A percentile compares a stretch with the other conserved stretches of the same genome.
These are phyloP conservation scores for Lydus trimaculatus DNA, from an alignment of 2,888 invertebrate genomes.

Conservation along the genomic window DNA sequence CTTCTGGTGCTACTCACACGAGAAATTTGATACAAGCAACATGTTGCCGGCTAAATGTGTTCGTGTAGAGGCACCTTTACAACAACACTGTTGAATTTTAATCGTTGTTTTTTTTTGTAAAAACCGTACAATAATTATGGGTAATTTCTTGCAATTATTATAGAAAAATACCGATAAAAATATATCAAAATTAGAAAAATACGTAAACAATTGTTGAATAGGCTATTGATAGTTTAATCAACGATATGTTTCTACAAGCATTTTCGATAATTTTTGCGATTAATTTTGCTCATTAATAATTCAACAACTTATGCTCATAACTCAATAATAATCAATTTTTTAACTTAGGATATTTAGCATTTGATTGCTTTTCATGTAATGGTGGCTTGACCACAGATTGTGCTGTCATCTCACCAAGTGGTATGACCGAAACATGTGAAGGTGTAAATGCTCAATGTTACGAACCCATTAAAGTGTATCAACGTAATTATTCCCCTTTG, in stretches of 20 bases:
- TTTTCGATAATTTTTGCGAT: background rate
- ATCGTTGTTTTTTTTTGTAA: too few relatives aligned
- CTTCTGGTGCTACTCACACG: too few relatives aligned
- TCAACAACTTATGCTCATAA: background rate
- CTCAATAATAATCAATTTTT: background rate
- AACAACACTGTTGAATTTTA: too few relatives aligned
- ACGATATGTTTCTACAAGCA: background rate
- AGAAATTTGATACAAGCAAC: too few relatives aligned
- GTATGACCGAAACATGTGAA: slow-evolving; percentile 14
- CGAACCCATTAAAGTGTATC: slow-evolving; percentile 32
- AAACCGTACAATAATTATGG: too few relatives aligned
- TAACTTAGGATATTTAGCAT: background rate
- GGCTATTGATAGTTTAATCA: too few relatives aligned
- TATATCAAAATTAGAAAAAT: too few relatives aligned
- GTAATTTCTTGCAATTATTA: too few relatives aligned
- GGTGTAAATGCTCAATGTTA: slow-evolving; percentile 29
- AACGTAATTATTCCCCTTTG: slow-evolving; percentile 26
- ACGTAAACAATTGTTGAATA: too few relatives aligned
- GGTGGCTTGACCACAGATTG: slow-evolving; percentile 29
- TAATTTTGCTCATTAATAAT: background rate
- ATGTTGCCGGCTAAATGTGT: too few relatives aligned
- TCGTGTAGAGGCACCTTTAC: too few relatives aligned
- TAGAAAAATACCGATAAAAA: too few relatives aligned
- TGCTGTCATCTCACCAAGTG: slow-evolving; percentile 6
- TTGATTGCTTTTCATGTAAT: slow-evolving; percentile 26